phyloP scores from a whole-genome alignment of 2,888 invertebrate genomes.

The Leucania comma region DNA sequence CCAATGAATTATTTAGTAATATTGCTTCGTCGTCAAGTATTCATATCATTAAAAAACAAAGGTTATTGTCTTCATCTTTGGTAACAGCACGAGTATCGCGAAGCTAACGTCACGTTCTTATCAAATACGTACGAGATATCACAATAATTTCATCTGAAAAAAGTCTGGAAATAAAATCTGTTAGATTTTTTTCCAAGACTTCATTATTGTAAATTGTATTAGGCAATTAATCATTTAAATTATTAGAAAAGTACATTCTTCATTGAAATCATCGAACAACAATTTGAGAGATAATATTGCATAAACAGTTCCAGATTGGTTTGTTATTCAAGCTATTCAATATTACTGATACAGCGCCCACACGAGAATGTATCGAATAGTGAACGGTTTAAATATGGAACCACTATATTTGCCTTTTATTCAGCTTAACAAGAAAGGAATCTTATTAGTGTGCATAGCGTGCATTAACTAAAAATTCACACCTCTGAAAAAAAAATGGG shows the following conservation, averaged over 20 bases:
- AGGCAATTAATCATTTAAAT: neutral
- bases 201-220: too few species aligned
- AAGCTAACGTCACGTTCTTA: neutral
- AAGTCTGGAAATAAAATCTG: neutral
- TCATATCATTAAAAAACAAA: too few species aligned
- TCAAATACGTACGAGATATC: too few species aligned
- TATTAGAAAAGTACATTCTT: neutral
- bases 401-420: neutral
- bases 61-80: neutral
- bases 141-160: neutral
- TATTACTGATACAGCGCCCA: neutral
- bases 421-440: neutral
- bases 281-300: neutral
- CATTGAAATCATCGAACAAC: neutral
- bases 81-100: neutral
- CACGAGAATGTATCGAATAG: neutral
- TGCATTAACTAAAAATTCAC: constrained; percentile 1
- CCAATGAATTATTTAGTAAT: neutral
- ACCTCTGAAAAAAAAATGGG: too few species aligned
- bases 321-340: constrained; percentile 5
- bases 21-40: too few species aligned
- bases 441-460: neutral
- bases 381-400: neutral
- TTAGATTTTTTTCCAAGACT: too few species aligned
- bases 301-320: neutral